phyloP scores from a whole-genome alignment of 2,888 invertebrate genomes.

The Lamproptera curius region DNA sequence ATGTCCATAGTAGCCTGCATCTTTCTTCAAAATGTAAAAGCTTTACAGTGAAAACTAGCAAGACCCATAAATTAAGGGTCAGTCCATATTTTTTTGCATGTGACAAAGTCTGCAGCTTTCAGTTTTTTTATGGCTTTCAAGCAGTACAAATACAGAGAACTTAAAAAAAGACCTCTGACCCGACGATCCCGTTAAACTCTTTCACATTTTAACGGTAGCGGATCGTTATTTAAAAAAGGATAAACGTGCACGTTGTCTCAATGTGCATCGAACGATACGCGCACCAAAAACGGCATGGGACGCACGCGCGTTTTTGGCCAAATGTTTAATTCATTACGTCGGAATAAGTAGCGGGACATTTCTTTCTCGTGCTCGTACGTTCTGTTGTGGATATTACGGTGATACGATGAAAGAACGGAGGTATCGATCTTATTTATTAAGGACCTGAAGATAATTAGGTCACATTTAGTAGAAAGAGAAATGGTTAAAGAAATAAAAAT shows the following conservation, averaged over 20 bases:
- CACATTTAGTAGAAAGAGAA: too few relatives aligned
- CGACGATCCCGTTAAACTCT: too few relatives aligned
- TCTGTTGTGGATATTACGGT: constrained; percentile 25
- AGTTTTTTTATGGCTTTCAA: too few relatives aligned
- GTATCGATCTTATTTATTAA: neutral
- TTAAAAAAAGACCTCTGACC: too few relatives aligned
- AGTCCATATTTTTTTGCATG: too few relatives aligned
- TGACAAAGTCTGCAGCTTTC: too few relatives aligned
- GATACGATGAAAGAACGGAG: constrained; percentile 20
- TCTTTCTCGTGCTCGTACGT: constrained; percentile 28
- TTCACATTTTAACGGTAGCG: constrained; percentile 6
- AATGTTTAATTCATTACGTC: constrained; percentile 64
- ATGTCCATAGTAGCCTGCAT: too few relatives aligned
- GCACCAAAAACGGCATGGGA: constrained; percentile 48
- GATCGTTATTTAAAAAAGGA: constrained; percentile 12
- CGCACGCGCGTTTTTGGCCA: constrained; percentile 49
- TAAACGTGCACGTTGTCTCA: constrained; percentile 15
- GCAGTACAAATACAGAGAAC: too few relatives aligned
- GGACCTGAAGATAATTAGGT: neutral
- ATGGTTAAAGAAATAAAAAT: too few relatives aligned
- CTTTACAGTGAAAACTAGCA: too few relatives aligned
- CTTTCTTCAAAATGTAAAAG: too few relatives aligned
- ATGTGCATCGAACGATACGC: constrained; percentile 14
- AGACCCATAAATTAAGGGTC: too few relatives aligned
- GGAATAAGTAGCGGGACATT: constrained; percentile 47